Percentiles rank a stretch among this genome's conserved stretches.
Conservation (phyloP, 2,113 vertebrate species). For the Recurvirostra avosetta region DNA sequence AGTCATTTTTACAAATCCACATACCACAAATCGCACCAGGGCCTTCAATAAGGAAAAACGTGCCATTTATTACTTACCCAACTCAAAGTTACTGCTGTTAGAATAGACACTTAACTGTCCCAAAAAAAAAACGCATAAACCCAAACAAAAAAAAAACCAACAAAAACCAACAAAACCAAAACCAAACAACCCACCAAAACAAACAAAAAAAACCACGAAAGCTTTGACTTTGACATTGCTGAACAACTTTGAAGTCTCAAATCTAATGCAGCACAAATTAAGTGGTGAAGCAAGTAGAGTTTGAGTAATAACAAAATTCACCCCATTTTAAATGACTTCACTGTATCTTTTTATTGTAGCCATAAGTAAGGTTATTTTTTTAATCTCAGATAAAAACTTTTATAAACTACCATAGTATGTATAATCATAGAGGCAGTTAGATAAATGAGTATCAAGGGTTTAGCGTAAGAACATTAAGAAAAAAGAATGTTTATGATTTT, state of each 20-base stretch:
- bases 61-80: background rate
- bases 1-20: background rate
- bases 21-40: background rate
- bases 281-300: background rate
- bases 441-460: background rate
- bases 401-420: background rate
- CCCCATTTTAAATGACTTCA: background rate
- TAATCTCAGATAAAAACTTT: background rate
- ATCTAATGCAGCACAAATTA: background rate
- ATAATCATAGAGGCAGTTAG: background rate
- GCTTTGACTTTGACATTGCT: background rate
- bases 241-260: background rate
- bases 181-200: background rate
- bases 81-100: background rate
- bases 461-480: background rate
- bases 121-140: background rate
- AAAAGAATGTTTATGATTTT: background rate
- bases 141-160: background rate
- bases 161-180: background rate
- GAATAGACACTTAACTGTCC: background rate
- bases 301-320: background rate
- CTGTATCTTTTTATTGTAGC: background rate
- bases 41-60: background rate
- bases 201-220: background rate
- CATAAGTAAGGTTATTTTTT: conserved; percentile 2